phyloP scores from a whole-genome alignment of 2,888 invertebrate genomes.

The Nasonovia ribisnigri region DNA sequence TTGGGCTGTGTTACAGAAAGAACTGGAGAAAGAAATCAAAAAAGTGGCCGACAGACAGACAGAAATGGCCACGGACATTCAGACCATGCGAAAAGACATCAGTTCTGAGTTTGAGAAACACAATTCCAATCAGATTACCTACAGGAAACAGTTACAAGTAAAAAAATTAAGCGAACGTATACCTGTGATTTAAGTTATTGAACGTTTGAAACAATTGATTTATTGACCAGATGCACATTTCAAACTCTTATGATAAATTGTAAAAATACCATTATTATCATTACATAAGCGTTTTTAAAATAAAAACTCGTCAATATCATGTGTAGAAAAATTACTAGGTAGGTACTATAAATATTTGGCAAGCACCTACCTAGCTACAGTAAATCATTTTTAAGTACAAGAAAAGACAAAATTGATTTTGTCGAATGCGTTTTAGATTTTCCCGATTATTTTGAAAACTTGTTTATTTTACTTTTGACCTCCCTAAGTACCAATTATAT shows the following conservation, averaged over 20 bases:
- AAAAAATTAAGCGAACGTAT: background rate
- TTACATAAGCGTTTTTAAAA: background rate
- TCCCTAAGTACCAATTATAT: no score
- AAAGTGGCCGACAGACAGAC: conserved; percentile 58
- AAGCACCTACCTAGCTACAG: no score
- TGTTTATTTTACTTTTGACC: no score
- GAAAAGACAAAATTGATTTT: no score
- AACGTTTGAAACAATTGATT: background rate
- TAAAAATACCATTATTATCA: background rate
- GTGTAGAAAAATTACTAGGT: no score
- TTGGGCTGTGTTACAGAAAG: conserved; percentile 55
- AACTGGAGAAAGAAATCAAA: conserved; percentile 58
- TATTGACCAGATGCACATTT: background rate
- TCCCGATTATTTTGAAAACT: no score
- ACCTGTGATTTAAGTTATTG: background rate
- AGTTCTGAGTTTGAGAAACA: conserved; percentile 42
- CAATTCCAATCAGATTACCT: conserved; percentile 45
- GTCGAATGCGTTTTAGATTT: no score
- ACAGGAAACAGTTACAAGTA: conserved; percentile 57
- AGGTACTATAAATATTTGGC: no score
- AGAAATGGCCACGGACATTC: conserved; percentile 48
- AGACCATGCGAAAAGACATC: conserved; percentile 51
- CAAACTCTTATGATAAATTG: background rate
- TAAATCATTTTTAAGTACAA: no score
- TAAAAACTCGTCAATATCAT: background rate